Evolutionary conservation across 2,113 vertebrate genomes (phyloP), one percentile per base, ranked within the genome.

Genomic region (Sakesphorus luctuosus): DNA sequence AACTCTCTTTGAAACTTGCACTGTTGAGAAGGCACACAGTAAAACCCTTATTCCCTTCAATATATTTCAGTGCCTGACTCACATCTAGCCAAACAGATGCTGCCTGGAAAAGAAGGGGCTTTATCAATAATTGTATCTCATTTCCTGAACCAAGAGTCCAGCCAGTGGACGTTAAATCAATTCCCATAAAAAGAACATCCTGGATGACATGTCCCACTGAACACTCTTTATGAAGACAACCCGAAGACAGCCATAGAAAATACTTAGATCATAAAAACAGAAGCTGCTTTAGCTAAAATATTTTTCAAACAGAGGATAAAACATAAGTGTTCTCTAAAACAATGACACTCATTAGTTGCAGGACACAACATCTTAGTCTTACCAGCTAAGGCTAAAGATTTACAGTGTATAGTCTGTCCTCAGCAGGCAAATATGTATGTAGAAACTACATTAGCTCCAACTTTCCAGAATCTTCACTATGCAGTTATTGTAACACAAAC

Each of bases 131-230:
- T 6, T 65, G 31, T 40, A 59, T 59, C 77, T 44, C 43, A 87
- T 78, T 97, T 97, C 89, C 93, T 92, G 89, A 89, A 96, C 58
- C 47, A 88, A 89, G 40, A 84, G 68, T 83, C 40, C 74, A 96
- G 84, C 71, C 91, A 96, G 31, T 35, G 31, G 67, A 40, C 90
- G 67, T 46, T 75, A 85, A 44, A 89, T 43, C 74, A 92, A 93
- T 35, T 84, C 55, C 44, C 35, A 74, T 36, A 31, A 61, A 89
- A 90, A 67, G 18, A 90, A 9, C 50, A 84, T n/a, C 63, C 67
- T 73, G 75, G 47, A 91, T 81, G 47, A 85, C 56, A 72, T n/a
- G 19, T 59, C 58, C 83, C 67, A 85, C 38, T 71, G 55, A 28
- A 83, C 29, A 80, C 46, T 82, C 79, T 83, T 90, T 88, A 74